Evolutionary conservation across 2,113 vertebrate genomes (phyloP).

Genomic region (rat (Rattus norvegicus)): GRCr8 NC_086034.1:9037001-9037500

Average conservation of each 20-base stretch:
- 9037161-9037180: conserved; percentile 24
- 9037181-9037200: conserved; percentile 31
- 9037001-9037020: no score
- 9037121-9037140: conserved; percentile 34
- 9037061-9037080: no score
- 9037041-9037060: no score
- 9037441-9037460: neutral
- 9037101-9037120: conserved; percentile 52
- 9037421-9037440: neutral
- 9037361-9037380: neutral
- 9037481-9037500: conserved; percentile 38
- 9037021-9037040: no score
- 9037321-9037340: conserved; percentile 51
- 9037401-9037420: neutral
- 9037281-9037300: conserved; percentile 49
- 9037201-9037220: conserved; percentile 65
- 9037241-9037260: neutral
- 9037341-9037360: conserved; percentile 18
- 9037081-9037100: no score
- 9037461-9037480: conserved; percentile 11
- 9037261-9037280: conserved; percentile 57
- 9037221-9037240: conserved; percentile 34
- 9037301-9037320: conserved; percentile 47
- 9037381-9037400: neutral
- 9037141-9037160: conserved; percentile 52